Conservation (phyloP, 1,140 invertebrate genomes). For the Bombus terrestris region DNA sequence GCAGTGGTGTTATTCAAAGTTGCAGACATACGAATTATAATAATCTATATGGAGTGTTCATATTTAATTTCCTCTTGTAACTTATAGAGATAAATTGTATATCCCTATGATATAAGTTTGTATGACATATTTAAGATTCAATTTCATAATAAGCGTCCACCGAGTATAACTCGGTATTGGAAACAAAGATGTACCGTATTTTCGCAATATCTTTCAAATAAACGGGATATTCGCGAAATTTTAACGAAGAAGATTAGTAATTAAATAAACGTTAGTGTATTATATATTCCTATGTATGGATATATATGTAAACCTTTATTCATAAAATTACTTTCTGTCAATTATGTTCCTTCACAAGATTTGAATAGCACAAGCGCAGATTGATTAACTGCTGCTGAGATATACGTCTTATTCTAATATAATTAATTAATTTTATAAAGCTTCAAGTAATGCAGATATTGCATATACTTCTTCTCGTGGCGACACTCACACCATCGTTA, state of each 20-base stretch:
- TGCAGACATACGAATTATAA: background rate
- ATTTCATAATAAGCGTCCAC: background rate
- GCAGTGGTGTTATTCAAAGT: too few species aligned
- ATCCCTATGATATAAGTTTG: background rate
- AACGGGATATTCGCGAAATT: background rate
- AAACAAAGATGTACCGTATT: constrained; percentile 7
- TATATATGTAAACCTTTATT: constrained; percentile 62
- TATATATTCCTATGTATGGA: background rate
- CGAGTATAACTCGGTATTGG: constrained; percentile 3
- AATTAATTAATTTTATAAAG: constrained; percentile 61
- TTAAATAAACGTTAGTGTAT: constrained; percentile 17
- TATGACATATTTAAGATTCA: background rate
- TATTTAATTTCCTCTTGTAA: background rate
- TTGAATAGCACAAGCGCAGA: constrained; percentile 44
- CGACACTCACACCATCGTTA: constrained; percentile 5
- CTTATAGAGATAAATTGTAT: background rate
- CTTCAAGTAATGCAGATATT: constrained; percentile 42
- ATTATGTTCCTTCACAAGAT: constrained; percentile 63
- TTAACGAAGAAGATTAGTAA: background rate
- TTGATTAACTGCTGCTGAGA: constrained; percentile 5
- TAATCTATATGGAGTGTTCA: background rate
- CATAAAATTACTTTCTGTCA: constrained; percentile 63
- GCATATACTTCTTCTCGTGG: constrained; percentile 24
- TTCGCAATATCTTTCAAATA: constrained; percentile 19
- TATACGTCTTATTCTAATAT: constrained; percentile 62